Evolutionary conservation across 2,113 vertebrate species (phyloP), one percentile per base, ranked within the genome.

Genomic region (Perca schrenkii): DNA sequence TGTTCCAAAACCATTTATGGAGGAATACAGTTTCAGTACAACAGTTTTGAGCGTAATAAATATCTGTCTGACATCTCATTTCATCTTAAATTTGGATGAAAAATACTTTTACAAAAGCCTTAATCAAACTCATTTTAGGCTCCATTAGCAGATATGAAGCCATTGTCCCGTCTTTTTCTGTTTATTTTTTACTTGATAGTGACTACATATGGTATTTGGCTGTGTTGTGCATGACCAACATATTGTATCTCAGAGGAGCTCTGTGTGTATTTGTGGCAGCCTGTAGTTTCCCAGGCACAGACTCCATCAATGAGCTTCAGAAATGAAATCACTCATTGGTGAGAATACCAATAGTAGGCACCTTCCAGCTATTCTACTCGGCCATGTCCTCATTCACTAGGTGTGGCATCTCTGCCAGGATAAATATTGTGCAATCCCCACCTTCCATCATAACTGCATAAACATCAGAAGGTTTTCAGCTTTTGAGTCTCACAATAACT

Each of bases 221-320:
- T 6, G 16, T 17, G 65, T 19, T 21, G 25, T 21, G 50, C 19
- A 53, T 36, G 50, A 69, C 3, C 31, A 43, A 40, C 57, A 43
- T 43, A 57, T 17, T 1, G 6, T n/a, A 25, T 28, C 36, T 57
- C n/a, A 17, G 21, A 57, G 36, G n/a, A 46, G 15, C 52, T 43
- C 13, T 47, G 52, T 22, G 4, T 43, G 21, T 28, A 25, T 46
- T 46, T 57, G 19, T 19, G 8, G 34, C 36, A 43, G 53, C n/a
- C 53, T 46, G 53, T 57, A 34, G 10, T 34, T 28, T 28, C 28
- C 28, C 66, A 14, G 50, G 19, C 6, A 40, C 21, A 43, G 34
- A 58, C 31, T 56, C 14, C 40, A 56, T 56, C 36, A 46, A 15
- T 56, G 40, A 77, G 22, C 74, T 77, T 68, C 64, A 60, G 53